Evolutionary conservation across 2,888 invertebrate species (phyloP).

Genomic region (Ditula angustiorana): DNA sequence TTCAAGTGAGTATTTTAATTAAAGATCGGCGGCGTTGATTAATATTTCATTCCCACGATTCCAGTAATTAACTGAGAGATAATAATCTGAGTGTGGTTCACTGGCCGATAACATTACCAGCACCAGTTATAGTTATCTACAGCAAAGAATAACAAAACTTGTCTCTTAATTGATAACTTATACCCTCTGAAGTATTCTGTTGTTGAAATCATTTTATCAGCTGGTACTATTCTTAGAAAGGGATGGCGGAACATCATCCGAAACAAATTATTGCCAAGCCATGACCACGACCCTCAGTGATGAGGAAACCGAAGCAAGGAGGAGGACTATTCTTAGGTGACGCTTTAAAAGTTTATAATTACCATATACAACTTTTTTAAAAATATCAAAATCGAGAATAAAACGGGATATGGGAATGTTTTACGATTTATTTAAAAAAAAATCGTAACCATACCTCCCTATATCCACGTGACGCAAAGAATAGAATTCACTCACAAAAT

Average conservation of each 20-base stretch:
- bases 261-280: too few relatives aligned
- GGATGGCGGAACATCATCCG: too few relatives aligned
- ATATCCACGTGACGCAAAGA: background rate
- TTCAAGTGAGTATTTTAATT: conserved; percentile 30
- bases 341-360: too few relatives aligned
- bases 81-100: conserved; percentile 32
- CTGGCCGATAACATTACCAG: conserved; percentile 35
- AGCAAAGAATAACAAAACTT: conserved; percentile 22
- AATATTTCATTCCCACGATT: conserved; percentile 38
- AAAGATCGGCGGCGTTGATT: conserved; percentile 30
- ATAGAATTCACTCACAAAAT: background rate
- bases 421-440: too few relatives aligned
- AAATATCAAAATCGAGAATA: too few relatives aligned
- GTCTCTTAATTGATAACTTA: conserved; percentile 35
- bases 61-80: conserved; percentile 35
- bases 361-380: too few relatives aligned
- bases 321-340: too few relatives aligned
- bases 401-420: too few relatives aligned
- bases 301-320: too few relatives aligned
- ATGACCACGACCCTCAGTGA: too few relatives aligned
- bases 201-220: conserved; percentile 15
- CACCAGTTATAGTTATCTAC: conserved; percentile 37
- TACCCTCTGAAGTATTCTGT: conserved; percentile 6
- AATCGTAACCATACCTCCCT: background rate
- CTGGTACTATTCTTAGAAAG: too few relatives aligned